Evolutionary conservation across 2,113 vertebrate genomes (phyloP).

Genomic region (Centropus bengalensis): DNA sequence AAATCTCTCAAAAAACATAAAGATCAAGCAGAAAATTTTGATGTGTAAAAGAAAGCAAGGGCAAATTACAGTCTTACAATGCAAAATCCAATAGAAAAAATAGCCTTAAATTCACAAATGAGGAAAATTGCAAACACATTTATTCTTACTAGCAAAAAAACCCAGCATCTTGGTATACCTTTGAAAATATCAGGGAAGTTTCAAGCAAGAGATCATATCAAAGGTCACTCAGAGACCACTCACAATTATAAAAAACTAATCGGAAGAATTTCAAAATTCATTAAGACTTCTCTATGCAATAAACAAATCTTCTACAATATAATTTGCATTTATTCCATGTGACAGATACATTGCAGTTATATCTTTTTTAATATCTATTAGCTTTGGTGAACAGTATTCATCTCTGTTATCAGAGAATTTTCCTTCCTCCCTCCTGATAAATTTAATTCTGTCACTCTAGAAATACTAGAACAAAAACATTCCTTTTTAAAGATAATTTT

Average conservation of each 20-base stretch:
- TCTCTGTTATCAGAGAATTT: constrained; percentile 3
- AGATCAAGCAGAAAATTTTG: not conserved
- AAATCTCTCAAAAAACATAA: not conserved
- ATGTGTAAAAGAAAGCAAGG: not conserved
- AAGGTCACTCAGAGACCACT: not conserved
- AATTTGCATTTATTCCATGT: not conserved
- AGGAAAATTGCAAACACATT: not conserved
- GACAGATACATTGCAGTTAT: not conserved
- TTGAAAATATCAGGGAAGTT: not conserved
- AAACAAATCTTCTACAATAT: not conserved
- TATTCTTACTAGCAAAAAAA: not conserved
- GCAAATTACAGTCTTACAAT: not conserved
- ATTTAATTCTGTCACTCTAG: not conserved
- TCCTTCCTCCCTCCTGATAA: not conserved
- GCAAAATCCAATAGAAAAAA: not conserved
- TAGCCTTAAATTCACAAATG: not conserved
- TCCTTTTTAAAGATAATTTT: not conserved
- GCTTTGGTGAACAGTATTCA: not conserved
- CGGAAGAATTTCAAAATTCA: not conserved
- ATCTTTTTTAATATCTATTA: constrained; percentile 26
- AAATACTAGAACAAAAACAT: not conserved
- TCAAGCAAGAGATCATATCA: not conserved
- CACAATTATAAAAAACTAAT: not conserved
- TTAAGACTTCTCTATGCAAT: not conserved
- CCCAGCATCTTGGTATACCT: fast-evolving